phyloP scores from a whole-genome alignment of 2,888 invertebrate genomes.

The Platypus cylindrus region DNA sequence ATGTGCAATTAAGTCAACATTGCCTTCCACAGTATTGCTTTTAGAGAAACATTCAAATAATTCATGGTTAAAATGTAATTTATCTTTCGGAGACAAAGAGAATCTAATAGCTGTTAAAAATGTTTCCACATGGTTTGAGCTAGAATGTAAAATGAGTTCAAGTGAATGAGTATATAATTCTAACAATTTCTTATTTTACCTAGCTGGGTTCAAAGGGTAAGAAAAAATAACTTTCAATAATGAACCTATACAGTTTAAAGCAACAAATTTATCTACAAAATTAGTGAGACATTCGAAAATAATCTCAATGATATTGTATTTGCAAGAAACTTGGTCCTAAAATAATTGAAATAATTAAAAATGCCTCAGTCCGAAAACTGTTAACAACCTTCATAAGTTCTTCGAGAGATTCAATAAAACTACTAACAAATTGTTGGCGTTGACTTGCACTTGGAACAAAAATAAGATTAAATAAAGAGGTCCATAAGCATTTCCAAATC shows the following conservation, averaged over 20 bases:
- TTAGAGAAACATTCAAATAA: slow-evolving; percentile 13
- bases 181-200: too few relatives aligned
- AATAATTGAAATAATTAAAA: too few relatives aligned
- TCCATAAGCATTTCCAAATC: too few relatives aligned
- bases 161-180: too few relatives aligned
- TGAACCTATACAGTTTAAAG: slow-evolving; percentile 3
- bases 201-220: slow-evolving; percentile 10
- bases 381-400: neutral
- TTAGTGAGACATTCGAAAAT: neutral
- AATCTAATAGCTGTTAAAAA: too few relatives aligned
- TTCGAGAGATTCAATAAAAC: too few relatives aligned
- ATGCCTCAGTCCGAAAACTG: too few relatives aligned
- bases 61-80: slow-evolving; percentile 10
- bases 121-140: slow-evolving; percentile 7
- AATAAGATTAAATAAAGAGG: too few relatives aligned
- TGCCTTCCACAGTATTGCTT: slow-evolving; percentile 11
- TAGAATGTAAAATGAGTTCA: slow-evolving; percentile 4
- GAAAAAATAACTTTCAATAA: slow-evolving; percentile 10
- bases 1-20: slow-evolving; percentile 14
- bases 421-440: neutral
- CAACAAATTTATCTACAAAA: slow-evolving; percentile 2
- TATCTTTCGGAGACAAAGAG: slow-evolving; percentile 11
- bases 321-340: neutral
- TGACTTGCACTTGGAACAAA: too few relatives aligned
- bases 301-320: neutral